A percentile compares a stretch with the other conserved stretches of the same genome.
Conservation (phyloP, 2,888 invertebrate genomes). For the Agrenia bidenticulata region DNA sequence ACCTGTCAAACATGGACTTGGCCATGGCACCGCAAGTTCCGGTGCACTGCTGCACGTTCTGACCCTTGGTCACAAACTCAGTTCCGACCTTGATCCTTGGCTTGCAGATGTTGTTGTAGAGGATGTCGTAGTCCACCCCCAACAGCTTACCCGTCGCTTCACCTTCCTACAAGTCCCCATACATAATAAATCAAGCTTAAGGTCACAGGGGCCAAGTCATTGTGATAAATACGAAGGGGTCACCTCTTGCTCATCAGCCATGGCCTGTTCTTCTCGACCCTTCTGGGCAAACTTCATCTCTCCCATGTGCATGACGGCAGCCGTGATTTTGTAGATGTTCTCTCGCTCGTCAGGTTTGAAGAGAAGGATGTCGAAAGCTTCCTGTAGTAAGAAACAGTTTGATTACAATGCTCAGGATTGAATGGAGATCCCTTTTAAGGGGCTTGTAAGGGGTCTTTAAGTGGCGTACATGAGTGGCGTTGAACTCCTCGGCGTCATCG, state of each 20-base stretch:
- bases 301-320: constrained; percentile 54
- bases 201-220: too few relatives aligned
- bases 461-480: constrained; percentile 84
- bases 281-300: constrained; percentile 66
- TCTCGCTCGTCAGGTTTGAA: constrained; percentile 60
- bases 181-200: background rate
- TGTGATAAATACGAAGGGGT: background rate
- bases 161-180: constrained; percentile 18
- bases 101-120: constrained; percentile 57
- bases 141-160: constrained; percentile 55
- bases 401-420: too few relatives aligned
- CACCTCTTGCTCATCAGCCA: constrained; percentile 34
- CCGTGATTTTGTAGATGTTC: constrained; percentile 55
- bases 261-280: constrained; percentile 58
- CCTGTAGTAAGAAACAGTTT: constrained; percentile 55
- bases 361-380: constrained; percentile 63
- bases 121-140: constrained; percentile 58
- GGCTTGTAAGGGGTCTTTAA: background rate
- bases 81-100: constrained; percentile 60
- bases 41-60: constrained; percentile 54
- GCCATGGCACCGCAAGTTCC: constrained; percentile 55
- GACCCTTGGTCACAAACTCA: constrained; percentile 60
- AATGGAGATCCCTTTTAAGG: too few relatives aligned
- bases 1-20: constrained; percentile 56
- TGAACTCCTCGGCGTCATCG: constrained; percentile 92